phyloP scores from a whole-genome alignment of 2,113 vertebrate species.

The Amazona vittata region DNA sequence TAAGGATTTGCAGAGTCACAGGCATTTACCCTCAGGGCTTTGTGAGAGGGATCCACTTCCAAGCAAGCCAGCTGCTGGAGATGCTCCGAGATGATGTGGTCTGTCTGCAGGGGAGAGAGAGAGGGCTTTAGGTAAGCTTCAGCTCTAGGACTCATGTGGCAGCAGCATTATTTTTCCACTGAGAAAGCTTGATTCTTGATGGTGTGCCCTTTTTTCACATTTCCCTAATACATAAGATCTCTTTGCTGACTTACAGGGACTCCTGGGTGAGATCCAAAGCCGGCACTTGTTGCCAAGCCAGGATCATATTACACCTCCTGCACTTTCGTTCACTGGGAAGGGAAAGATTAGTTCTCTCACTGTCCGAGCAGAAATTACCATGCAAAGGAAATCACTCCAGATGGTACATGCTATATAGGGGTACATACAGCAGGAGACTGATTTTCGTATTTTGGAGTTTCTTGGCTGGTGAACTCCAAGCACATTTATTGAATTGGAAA shows the following conservation, averaged over 20 bases:
- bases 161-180: accelerated
- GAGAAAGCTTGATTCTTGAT: background rate
- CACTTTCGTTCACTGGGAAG: background rate
- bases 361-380: background rate
- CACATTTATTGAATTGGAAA: background rate
- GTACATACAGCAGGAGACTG: background rate
- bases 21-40: slow-evolving; percentile 53
- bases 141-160: background rate
- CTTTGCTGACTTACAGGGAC: background rate
- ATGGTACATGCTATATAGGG: background rate
- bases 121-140: background rate
- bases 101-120: slow-evolving; percentile 63
- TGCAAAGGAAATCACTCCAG: background rate
- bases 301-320: background rate
- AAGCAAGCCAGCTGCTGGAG: slow-evolving; percentile 76
- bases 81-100: slow-evolving; percentile 83
- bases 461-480: background rate
- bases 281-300: background rate
- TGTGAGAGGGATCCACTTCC: slow-evolving; percentile 68
- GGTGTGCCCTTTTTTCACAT: background rate
- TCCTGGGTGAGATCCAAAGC: background rate
- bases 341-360: background rate
- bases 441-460: background rate
- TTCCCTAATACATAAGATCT: background rate
- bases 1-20: slow-evolving; percentile 76